phyloP scores from a whole-genome alignment of 1,140 invertebrate species.

The Drosophila guanche region DNA sequence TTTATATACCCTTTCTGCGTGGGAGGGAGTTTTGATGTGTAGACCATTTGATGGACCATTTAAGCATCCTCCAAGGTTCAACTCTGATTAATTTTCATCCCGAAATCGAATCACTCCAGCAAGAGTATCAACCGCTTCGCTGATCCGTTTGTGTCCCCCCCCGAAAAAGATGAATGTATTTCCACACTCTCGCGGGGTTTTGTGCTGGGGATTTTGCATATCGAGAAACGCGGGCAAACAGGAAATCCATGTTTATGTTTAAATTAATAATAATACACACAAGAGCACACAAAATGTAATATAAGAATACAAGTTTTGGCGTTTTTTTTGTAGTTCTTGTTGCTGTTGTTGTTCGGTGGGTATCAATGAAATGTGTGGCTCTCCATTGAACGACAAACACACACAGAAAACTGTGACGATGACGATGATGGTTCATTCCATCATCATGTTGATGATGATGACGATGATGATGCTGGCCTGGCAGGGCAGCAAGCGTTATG shows the following conservation, averaged over 20 bases:
- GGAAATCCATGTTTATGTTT: constrained; percentile 82
- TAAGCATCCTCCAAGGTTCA: too few species aligned
- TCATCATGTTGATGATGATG: constrained; percentile 11
- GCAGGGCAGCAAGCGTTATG: constrained; percentile 46
- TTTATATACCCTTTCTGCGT: too few species aligned
- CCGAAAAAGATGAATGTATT: too few species aligned
- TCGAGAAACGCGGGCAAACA: constrained; percentile 65
- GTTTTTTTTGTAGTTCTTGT: constrained; percentile 9
- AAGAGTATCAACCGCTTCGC: too few species aligned
- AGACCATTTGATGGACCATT: too few species aligned
- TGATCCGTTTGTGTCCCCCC: too few species aligned
- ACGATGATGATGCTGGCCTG: constrained; percentile 24
- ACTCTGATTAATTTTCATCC: too few species aligned
- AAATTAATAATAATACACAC: constrained; percentile 72
- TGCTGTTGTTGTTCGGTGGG: constrained; percentile 33
- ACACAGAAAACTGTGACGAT: constrained; percentile 22
- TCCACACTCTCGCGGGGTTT: too few species aligned
- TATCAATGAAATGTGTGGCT: constrained; percentile 67
- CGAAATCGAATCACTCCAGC: too few species aligned
- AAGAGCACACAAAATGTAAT: constrained; percentile 21
- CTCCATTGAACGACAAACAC: constrained; percentile 43
- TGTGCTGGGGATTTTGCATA: constrained; percentile 61
- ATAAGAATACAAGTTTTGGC: constrained; percentile 17
- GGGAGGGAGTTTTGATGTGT: too few species aligned
- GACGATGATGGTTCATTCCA: too few species aligned